Evolutionary conservation across 2,797 vertebrate genomes (phyloP), one percentile per base, ranked within the genome.

Genomic region (Rhinoraja longicauda): DNA sequence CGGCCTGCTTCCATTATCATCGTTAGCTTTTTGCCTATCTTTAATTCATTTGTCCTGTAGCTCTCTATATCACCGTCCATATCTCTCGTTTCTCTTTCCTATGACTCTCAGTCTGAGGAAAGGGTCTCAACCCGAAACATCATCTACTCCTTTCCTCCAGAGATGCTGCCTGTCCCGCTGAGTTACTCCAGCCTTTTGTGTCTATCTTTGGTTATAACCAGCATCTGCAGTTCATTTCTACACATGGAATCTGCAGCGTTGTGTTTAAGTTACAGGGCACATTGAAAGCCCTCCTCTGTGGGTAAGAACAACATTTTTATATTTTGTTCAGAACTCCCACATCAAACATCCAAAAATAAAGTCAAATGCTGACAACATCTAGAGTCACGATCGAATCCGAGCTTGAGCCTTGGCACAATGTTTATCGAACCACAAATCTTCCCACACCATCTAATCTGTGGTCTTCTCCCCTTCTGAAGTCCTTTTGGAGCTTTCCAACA

Each of bases 361-460:
- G 70, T 92, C 39, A 72, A 92, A 72, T 73, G 10, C 12, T 92
- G 67, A 24, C 36, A 92, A 73, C 70, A 92, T 92, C 90, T 92
- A 92, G 70, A 70, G 67, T 26, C 24, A 13, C 19, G 8, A 9
- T 45, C 15, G 88, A 70, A 67, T 91, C 59, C 72, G 32, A 53
- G 36, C 26, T 70, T 92, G 39, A 53, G n/a, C 90, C 26, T 9
- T 29, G 10, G 26, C 70, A 36, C 90, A 53, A 32, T 92, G 53
- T 53, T 53, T 29, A 1, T 21, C 15, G 92, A 75, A 92, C 90
- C 90, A 53, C 70, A 75, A 73, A 91, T 72, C 90, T 91, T 92
- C 90, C 90, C 90, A 92, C 39, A 92, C 90, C 26, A 90, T 4
- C 1, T 36, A 26, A 24, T 45, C 39, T 5, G 4, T 12, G 73